phyloP scores from a whole-genome alignment of 2,797 vertebrate species.

The Glossophaga mutica region DNA sequence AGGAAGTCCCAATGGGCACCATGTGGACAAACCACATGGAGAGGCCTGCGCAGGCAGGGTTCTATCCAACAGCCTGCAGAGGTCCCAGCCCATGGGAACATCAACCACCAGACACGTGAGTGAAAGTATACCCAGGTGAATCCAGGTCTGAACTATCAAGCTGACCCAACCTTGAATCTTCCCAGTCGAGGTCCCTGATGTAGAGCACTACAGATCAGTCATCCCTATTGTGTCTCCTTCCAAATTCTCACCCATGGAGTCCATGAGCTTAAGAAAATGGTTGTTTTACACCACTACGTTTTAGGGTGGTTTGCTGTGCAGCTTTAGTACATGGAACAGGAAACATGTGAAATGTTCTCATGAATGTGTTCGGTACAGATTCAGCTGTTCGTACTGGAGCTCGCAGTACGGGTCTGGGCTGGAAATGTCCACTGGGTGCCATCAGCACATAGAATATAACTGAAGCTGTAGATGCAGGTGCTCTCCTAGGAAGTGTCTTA shows the following conservation, averaged over 20 bases:
- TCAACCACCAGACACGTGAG: not conserved
- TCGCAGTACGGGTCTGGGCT: not conserved
- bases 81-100: not conserved
- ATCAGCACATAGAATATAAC: not conserved
- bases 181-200: not conserved
- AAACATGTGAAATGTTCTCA: not conserved
- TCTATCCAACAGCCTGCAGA: not conserved
- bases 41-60: too few species aligned
- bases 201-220: not conserved
- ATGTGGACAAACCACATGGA: not conserved
- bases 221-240: not conserved
- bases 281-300: not conserved
- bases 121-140: not conserved
- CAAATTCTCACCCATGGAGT: not conserved
- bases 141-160: not conserved
- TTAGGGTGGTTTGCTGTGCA: not conserved
- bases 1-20: not conserved
- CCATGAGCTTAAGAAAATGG: not conserved
- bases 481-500: not conserved
- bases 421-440: not conserved
- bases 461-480: not conserved
- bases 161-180: not conserved
- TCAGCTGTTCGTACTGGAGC: not conserved
- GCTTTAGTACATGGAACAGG: not conserved
- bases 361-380: rapidly evolving